These are phyloP conservation scores for Gymnobelideus leadbeateri DNA, from an alignment of 2,113 vertebrate species.

Conservation along the genomic window DNA sequence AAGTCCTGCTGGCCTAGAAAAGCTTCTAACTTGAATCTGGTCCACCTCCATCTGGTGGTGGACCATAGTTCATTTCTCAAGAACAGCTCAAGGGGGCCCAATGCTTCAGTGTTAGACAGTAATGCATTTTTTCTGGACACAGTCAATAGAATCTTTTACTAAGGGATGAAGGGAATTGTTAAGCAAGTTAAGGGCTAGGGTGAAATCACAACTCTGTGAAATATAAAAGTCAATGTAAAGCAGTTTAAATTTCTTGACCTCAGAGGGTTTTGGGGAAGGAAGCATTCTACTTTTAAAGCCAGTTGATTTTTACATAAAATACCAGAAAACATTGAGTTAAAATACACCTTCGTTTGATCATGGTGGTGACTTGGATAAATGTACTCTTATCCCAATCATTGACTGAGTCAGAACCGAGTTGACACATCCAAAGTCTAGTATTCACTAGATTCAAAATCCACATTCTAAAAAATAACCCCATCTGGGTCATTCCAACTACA, in stretches of 20 bases:
- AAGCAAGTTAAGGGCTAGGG: not conserved
- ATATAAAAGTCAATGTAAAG: constrained; percentile 20
- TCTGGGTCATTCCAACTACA: not conserved
- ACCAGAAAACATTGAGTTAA: constrained; percentile 37
- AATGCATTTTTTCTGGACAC: not conserved
- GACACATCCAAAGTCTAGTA: not conserved
- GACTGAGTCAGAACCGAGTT: constrained; percentile 34
- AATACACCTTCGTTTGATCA: no score
- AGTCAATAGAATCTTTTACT: not conserved
- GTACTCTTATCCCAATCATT: constrained; percentile 42
- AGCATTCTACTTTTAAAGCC: constrained; percentile 48
- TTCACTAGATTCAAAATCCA: constrained; percentile 13
- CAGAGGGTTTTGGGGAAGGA: constrained; percentile 32
- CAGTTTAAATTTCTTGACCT: constrained; percentile 54
- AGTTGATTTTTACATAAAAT: constrained; percentile 48
- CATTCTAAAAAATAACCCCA: constrained; percentile 20
- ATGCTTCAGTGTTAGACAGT: not conserved
- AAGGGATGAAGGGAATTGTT: not conserved
- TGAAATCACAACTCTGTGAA: not conserved
- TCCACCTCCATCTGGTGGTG: no score
- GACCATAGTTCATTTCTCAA: not conserved
- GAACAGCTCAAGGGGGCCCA: not conserved
- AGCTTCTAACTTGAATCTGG: not conserved
- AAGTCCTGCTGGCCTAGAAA: not conserved
- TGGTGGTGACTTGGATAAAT: no score